Evolutionary conservation across 2,113 vertebrate genomes (phyloP), one percentile per base, ranked within the genome.

Genomic region (Apaloderma vittatum): DNA sequence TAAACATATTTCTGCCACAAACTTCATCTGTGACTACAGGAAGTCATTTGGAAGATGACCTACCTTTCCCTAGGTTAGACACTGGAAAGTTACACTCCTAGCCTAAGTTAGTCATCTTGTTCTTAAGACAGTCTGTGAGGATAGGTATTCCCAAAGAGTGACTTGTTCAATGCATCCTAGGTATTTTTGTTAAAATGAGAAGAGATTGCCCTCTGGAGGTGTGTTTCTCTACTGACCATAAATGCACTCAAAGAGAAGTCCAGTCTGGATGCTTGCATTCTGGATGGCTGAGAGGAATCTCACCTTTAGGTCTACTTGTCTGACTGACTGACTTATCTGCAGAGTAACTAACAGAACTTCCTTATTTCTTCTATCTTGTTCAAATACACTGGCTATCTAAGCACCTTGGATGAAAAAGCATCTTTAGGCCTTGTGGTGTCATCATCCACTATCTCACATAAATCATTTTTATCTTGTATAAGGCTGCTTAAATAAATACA

Each of bases 141-240:
- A 63, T 0, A 71, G 11, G 8, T 48, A 24, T 82, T 87, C 81
- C 51, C 27, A 54, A 11, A 27, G 19, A 16, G 49, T 76, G 40
- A 79, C 22, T 80, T 70, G 5, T 46, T 76, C 58, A 58, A 8
- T 7, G 19, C 27, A 51, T 49, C 29, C 16, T 36, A 88, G 40
- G 10, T 15, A 26, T 16, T 83, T 66, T 26, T 80, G 30, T 76
- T 83, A 90, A 88, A 88, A 93, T 84, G 72, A 86, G 88, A 95
- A 86, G 55, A 94, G 34, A 55, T 88, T 96, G 96, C 94, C 93
- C 94, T 93, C 96, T 94, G 93, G 94, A 97, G 95, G 91, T 86
- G 15, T 63, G 51, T 93, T 86, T 80, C 46, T 80, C 88, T 61
- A 43, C 17, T 70, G 82, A 74, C n/a, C 88, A 66, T 4, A 62